A percentile compares a stretch with the other conserved stretches of the same genome.
These are phyloP conservation scores for Julus scanicus DNA, from an alignment of 2,888 invertebrate species.

Conservation along the genomic window DNA sequence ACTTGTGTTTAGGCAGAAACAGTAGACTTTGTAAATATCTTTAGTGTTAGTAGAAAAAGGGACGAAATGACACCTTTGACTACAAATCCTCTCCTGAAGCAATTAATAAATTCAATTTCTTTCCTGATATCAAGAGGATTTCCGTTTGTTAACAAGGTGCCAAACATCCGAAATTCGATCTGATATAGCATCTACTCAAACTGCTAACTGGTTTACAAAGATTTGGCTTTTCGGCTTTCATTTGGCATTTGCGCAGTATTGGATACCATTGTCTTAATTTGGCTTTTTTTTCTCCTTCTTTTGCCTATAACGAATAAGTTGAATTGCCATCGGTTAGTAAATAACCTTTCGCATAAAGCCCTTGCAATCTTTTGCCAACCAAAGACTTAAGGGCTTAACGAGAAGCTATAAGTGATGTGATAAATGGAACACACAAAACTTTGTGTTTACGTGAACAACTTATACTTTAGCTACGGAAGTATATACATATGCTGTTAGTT, in stretches of 20 bases:
- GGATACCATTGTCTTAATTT: constrained; percentile 17
- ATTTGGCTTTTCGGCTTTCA: not conserved
- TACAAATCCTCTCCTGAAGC: not conserved
- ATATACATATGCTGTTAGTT: not conserved
- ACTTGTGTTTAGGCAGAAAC: not conserved
- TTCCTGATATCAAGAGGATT: not conserved
- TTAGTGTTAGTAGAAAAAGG: not conserved
- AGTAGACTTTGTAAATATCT: not conserved
- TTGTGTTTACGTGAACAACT: not conserved
- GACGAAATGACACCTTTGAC: not conserved
- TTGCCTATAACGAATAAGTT: not conserved
- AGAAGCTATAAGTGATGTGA: constrained; percentile 35
- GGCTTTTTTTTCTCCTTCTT: not conserved
- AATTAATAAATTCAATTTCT: constrained; percentile 34
- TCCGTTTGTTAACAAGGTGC: not conserved
- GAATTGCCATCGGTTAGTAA: not conserved
- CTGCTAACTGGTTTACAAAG: constrained; percentile 31
- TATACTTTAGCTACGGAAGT: not conserved
- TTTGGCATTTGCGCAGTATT: not conserved
- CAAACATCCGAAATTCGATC: constrained; percentile 41
- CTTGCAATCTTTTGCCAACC: constrained; percentile 7
- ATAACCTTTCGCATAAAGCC: constrained; percentile 31
- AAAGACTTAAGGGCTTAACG: constrained; percentile 15
- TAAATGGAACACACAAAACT: not conserved
- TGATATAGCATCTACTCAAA: not conserved